Conservation (phyloP, 1,140 invertebrate genomes). For the Drosophila neocordata region DNA sequence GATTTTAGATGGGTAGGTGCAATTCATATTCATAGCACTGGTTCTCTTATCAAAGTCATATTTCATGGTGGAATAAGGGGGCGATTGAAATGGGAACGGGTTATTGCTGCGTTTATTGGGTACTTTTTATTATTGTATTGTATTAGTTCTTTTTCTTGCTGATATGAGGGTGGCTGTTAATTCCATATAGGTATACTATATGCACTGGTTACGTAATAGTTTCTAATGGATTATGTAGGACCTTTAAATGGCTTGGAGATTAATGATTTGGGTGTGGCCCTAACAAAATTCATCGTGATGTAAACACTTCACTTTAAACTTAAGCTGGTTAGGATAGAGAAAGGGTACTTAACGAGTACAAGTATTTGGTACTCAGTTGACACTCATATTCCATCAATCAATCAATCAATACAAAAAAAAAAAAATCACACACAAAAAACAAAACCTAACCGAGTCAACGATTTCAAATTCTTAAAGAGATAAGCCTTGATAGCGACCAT, state of each 20-base stretch:
- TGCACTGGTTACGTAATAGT: conserved; percentile 60
- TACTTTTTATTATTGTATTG: neutral
- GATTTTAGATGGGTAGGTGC: conserved; percentile 29
- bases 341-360: neutral
- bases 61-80: conserved; percentile 26
- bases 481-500: neutral
- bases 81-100: conserved; percentile 12
- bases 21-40: conserved; percentile 26
- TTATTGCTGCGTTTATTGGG: conserved; percentile 27
- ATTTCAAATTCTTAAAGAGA: neutral
- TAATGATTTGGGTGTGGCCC: neutral
- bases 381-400: neutral
- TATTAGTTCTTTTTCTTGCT: conserved; percentile 18
- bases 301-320: conserved; percentile 5
- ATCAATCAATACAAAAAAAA: neutral
- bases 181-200: conserved; percentile 42
- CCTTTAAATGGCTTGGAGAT: neutral
- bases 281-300: neutral
- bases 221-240: conserved; percentile 5
- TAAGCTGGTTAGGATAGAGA: neutral
- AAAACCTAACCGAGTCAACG: neutral
- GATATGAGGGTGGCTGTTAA: conserved; percentile 39
- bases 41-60: conserved; percentile 43
- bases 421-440: neutral
- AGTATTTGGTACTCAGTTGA: neutral